Evolutionary conservation across 1,140 invertebrate species (phyloP), one percentile per base, ranked within the genome.

Genomic region (Zophobas atratus): DNA sequence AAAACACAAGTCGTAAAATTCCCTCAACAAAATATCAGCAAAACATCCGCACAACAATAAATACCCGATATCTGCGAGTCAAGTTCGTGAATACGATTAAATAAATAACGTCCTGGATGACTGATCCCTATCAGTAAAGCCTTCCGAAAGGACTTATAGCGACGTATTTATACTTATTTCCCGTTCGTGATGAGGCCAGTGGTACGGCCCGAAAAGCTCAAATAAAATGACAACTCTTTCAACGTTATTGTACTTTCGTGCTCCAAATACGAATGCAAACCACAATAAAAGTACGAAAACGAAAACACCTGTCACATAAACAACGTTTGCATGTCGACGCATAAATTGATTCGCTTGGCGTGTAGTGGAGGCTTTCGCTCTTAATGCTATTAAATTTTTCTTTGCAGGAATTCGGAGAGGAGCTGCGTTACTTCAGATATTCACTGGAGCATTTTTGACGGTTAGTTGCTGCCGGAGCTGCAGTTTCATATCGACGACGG

Each of bases 211-310:
- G 41, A 33, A 36, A 67, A 67, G 38, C 60, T 8, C 60, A 36
- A 6, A 38, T 38, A 60, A 60, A 60, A 38, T 8, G 56, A 67
- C 60, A 67, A 43, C 38, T 67, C 56, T 63, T 56, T 8, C 53
- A 56, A 33, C 41, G 60, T 76, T 76, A 76, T 76, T 67, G 74
- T 76, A 76, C 41, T 76, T 76, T 63, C 74, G 74, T 76, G 74
- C 51, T 8, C 36, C 39, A 76, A 76, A 76, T 76, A 35, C 60
- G 46, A 76, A 76, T 57, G 41, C 53, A 76, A 76, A 76, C 32
- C 53, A 41, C 60, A 76, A 46, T 76, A 63, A 51, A 76, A 76
- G 43, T 70, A 76, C 3, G 43, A 46, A 70, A 51, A 60, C 41
- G n/a, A 35, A 75, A 20, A 8, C 46, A 43, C 49, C 43, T 63